Evolutionary conservation across 2,113 vertebrate species (phyloP).

Genomic region (Apteryx mantelli): DNA sequence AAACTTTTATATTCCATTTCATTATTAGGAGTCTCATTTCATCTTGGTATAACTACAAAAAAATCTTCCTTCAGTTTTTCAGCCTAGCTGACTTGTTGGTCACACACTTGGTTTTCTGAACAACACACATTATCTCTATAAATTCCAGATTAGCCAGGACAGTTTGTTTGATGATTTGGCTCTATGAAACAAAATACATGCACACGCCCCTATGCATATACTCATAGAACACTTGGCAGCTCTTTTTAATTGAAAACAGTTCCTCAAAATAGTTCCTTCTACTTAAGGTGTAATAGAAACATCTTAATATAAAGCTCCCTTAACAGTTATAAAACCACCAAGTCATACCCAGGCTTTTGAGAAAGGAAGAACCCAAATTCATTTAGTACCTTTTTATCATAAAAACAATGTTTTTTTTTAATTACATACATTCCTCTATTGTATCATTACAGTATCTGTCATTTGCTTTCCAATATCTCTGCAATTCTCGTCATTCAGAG

Average conservation of each 20-base stretch:
- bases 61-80: not conserved
- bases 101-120: not conserved
- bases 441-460: not conserved
- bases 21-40: not conserved
- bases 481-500: not conserved
- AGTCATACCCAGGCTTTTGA: not conserved
- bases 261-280: not conserved
- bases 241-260: not conserved
- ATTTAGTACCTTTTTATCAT: not conserved
- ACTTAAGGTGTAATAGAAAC: not conserved
- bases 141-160: not conserved
- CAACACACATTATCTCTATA: not conserved
- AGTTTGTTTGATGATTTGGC: not conserved
- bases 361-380: not conserved
- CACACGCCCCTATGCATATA: too few relatives aligned
- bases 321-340: not conserved
- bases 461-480: not conserved
- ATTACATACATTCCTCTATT: fast-evolving
- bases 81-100: not conserved
- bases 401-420: not conserved
- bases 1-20: not conserved
- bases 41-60: not conserved
- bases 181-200: not conserved
- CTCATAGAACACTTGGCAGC: not conserved
- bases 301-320: not conserved